A percentile compares a stretch with the other conserved stretches of the same genome.
phyloP scores from a whole-genome alignment of 2,113 vertebrate genomes.

The Microcebus lehilahytsara region DNA sequence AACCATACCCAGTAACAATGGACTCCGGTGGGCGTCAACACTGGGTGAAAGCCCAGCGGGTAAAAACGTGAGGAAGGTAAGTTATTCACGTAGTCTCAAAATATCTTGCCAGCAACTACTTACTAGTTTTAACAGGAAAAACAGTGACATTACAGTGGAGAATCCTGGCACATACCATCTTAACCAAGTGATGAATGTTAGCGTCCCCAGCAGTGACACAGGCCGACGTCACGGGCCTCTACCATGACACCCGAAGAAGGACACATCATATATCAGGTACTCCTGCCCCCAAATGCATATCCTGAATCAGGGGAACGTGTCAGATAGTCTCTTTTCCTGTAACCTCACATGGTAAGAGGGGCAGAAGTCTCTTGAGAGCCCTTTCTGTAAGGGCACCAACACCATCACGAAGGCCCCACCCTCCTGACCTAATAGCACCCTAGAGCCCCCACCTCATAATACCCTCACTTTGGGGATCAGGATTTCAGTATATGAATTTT shows the following conservation, averaged over 20 bases:
- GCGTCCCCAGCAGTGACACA: not conserved
- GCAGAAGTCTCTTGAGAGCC: not conserved
- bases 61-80: not conserved
- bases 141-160: no score
- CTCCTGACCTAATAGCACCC: not conserved
- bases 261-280: not conserved
- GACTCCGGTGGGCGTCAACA: not conserved
- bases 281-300: not conserved
- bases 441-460: not conserved
- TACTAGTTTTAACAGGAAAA: not conserved
- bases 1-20: not conserved
- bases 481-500: not conserved
- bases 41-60: not conserved
- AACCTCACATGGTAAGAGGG: not conserved
- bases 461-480: not conserved
- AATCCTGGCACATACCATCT: not conserved
- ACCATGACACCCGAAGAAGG: not conserved
- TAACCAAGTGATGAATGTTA: not conserved
- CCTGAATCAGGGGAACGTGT: not conserved
- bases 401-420: not conserved
- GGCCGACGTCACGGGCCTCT: fast-evolving
- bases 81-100: not conserved
- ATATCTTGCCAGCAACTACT: not conserved
- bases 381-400: not conserved
- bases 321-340: not conserved